A percentile compares a stretch with the other conserved stretches of the same genome.
Conservation (phyloP, 2,113 vertebrate genomes). For the Xiphias gladius region DNA sequence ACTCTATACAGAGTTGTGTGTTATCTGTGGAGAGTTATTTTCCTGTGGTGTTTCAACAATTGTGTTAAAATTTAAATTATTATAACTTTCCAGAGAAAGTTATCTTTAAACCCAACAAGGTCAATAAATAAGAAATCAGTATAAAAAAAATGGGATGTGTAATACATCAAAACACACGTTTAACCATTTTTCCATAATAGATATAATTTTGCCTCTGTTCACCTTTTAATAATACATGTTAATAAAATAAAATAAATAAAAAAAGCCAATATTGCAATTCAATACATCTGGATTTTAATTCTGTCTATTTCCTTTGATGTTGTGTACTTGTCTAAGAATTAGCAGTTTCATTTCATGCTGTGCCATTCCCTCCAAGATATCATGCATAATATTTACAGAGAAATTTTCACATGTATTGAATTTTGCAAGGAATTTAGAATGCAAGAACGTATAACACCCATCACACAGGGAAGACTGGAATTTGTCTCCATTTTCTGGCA, state of each 20-base stretch:
- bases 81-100: too few species aligned
- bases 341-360: conserved; percentile 54
- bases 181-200: too few species aligned
- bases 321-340: not conserved
- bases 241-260: conserved; percentile 57
- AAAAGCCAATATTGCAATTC: too few species aligned
- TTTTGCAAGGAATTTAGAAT: conserved; percentile 50
- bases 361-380: conserved; percentile 49
- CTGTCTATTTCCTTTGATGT: conserved; percentile 27
- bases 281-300: conserved; percentile 36
- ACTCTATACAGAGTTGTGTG: not conserved
- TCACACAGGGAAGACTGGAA: conserved; percentile 47
- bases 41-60: too few species aligned
- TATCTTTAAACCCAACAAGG: too few species aligned
- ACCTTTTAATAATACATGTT: not conserved
- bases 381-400: conserved; percentile 59
- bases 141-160: too few species aligned
- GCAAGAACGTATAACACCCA: conserved; percentile 43
- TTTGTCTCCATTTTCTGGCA: conserved; percentile 36
- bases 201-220: too few species aligned
- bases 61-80: too few species aligned
- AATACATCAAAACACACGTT: too few species aligned
- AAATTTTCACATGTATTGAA: conserved; percentile 42
- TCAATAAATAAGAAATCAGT: too few species aligned
- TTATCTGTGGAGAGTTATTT: too few species aligned